A percentile compares a stretch with the other conserved stretches of the same genome.
Conservation (phyloP, 2,113 vertebrate species). For the Podiceps cristatus region DNA sequence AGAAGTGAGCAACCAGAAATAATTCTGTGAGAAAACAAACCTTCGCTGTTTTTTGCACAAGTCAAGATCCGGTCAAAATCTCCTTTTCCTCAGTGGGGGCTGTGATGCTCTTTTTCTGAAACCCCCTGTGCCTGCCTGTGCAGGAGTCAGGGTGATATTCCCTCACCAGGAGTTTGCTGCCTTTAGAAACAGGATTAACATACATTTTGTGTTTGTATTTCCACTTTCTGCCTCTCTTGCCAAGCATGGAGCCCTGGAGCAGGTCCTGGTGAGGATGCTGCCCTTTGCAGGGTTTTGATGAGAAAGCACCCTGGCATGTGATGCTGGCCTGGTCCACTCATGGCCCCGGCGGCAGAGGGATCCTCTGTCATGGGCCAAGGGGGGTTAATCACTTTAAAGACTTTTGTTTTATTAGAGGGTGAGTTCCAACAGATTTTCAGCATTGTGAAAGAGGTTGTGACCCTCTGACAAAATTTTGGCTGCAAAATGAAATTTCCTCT, state of each 20-base stretch:
- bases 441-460: slow-evolving; percentile 49
- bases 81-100: not conserved
- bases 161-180: not conserved
- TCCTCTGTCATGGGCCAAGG: not conserved
- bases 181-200: not conserved
- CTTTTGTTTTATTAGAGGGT: slow-evolving; percentile 33
- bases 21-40: not conserved
- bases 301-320: fast-evolving
- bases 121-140: fast-evolving
- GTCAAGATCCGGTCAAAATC: not conserved
- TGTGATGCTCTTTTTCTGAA: not conserved
- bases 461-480: slow-evolving; percentile 70
- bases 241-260: not conserved
- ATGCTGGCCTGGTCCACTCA: not conserved
- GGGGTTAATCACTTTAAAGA: slow-evolving; percentile 29
- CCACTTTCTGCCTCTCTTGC: not conserved
- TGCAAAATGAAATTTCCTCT: slow-evolving; percentile 64
- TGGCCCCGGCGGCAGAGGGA: fast-evolving
- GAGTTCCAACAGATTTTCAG: slow-evolving; percentile 52
- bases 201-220: not conserved
- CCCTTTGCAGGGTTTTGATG: not conserved
- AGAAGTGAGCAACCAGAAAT: not conserved
- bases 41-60: not conserved
- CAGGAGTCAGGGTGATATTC: not conserved
- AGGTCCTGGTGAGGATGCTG: not conserved